A percentile compares a stretch with the other conserved stretches of the same genome.
phyloP scores from a whole-genome alignment of 2,888 invertebrate genomes.

The Hydrotaea cyrtoneurina region DNA sequence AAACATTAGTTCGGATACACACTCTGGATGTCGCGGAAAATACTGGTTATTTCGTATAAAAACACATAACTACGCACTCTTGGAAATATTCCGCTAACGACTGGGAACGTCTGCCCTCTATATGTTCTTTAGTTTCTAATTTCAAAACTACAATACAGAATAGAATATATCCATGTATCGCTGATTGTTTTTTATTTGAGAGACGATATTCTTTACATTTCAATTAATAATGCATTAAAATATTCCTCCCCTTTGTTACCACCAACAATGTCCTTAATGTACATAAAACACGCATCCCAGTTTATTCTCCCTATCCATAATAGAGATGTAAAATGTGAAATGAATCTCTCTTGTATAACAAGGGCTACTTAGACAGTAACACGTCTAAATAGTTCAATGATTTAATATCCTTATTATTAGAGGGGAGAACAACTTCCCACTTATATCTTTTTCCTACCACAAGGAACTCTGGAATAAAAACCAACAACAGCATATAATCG shows the following conservation, averaged over 20 bases:
- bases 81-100: no score
- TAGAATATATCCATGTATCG: no score
- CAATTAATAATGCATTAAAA: slow-evolving; percentile 33
- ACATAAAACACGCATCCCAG: slow-evolving; percentile 64
- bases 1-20: no score
- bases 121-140: no score
- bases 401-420: slow-evolving; percentile 48
- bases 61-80: no score
- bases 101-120: no score
- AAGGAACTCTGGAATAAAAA: neutral
- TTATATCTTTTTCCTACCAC: neutral
- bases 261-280: slow-evolving; percentile 45
- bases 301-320: slow-evolving; percentile 62
- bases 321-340: slow-evolving; percentile 74
- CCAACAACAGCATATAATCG: slow-evolving; percentile 44
- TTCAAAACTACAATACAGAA: no score
- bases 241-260: neutral
- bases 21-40: no score
- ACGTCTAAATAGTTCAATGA: slow-evolving; percentile 40
- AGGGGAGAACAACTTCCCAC: slow-evolving; percentile 30
- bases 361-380: slow-evolving; percentile 8
- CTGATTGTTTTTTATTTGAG: no score
- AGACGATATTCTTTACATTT: neutral
- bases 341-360: slow-evolving; percentile 73
- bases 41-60: no score